A percentile compares a stretch with the other conserved stretches of the same genome.
These are phyloP conservation scores for Syngnathus acus DNA, from an alignment of 2,797 vertebrate species.

Conservation along the genomic window DNA sequence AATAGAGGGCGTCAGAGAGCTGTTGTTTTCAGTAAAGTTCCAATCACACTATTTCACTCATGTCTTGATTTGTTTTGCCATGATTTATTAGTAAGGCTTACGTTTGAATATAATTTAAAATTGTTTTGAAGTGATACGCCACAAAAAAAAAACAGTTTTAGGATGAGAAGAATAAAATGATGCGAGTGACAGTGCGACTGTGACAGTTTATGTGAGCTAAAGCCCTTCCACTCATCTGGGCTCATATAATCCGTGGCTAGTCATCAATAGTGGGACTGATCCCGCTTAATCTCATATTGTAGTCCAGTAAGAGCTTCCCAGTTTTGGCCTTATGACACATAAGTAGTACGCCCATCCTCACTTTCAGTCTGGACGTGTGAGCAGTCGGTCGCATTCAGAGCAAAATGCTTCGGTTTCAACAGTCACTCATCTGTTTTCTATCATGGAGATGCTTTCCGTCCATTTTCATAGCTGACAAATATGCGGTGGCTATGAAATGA, in stretches of 20 bases:
- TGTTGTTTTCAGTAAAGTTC: slow-evolving; percentile 3
- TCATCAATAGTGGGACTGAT: slow-evolving; percentile 37
- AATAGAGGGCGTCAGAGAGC: slow-evolving; percentile 56
- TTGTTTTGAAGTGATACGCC: background rate
- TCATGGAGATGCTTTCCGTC: background rate
- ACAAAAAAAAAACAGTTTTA: background rate
- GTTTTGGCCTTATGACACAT: slow-evolving; percentile 36
- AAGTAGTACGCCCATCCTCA: slow-evolving; percentile 9
- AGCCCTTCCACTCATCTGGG: slow-evolving; percentile 7
- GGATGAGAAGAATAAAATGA: slow-evolving; percentile 1
- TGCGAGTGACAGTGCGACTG: no score
- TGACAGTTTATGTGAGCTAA: slow-evolving; percentile 18
- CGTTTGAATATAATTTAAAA: no score
- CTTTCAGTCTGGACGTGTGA: background rate
- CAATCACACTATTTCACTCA: background rate
- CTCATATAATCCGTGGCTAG: slow-evolving; percentile 38
- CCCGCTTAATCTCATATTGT: slow-evolving; percentile 36
- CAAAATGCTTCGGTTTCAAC: background rate
- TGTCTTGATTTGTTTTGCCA: background rate
- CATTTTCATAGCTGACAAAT: background rate
- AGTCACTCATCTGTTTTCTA: background rate
- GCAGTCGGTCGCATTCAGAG: background rate
- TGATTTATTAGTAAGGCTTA: background rate
- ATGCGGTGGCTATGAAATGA: background rate
- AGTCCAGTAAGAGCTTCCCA: slow-evolving; percentile 34